These are phyloP conservation scores for Rhynchomys soricoides DNA, from an alignment of 2,113 vertebrate species.

Conservation along the genomic window DNA sequence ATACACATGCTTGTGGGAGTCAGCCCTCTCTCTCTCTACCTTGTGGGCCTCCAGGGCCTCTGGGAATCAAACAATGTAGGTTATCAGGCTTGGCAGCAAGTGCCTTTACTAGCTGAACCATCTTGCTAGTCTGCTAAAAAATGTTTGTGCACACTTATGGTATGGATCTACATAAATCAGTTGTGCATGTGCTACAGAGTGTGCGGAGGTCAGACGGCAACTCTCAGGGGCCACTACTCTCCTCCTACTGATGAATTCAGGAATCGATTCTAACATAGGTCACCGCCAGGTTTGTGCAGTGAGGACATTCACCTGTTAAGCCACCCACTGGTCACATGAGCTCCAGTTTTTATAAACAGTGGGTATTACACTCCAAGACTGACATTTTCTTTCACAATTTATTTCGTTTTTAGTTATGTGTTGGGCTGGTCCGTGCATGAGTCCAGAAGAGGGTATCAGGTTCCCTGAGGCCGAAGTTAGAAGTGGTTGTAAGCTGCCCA, in stretches of 20 bases:
- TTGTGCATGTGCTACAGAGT: fast-evolving
- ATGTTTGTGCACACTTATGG: background rate
- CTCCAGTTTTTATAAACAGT: background rate
- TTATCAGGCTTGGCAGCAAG: background rate
- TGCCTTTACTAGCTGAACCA: too few species aligned
- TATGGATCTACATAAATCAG: background rate
- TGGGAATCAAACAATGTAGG: background rate
- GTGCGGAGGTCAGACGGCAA: background rate
- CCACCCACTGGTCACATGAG: background rate
- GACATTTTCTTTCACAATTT: background rate
- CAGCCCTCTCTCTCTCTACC: background rate
- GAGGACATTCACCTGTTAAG: background rate
- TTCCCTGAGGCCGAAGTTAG: too few species aligned
- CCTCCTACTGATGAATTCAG: too few species aligned
- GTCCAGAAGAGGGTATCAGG: background rate
- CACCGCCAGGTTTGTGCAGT: too few species aligned
- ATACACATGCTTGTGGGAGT: background rate
- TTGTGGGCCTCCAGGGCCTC: background rate
- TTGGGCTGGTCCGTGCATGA: fast-evolving
- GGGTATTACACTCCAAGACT: background rate
- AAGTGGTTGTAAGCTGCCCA: too few species aligned
- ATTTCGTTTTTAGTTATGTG: background rate
- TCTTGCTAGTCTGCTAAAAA: background rate
- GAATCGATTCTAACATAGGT: background rate
- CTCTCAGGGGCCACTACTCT: background rate